Conservation (phyloP, 2,113 vertebrate species). For the Cyanoliseus patagonus region DNA sequence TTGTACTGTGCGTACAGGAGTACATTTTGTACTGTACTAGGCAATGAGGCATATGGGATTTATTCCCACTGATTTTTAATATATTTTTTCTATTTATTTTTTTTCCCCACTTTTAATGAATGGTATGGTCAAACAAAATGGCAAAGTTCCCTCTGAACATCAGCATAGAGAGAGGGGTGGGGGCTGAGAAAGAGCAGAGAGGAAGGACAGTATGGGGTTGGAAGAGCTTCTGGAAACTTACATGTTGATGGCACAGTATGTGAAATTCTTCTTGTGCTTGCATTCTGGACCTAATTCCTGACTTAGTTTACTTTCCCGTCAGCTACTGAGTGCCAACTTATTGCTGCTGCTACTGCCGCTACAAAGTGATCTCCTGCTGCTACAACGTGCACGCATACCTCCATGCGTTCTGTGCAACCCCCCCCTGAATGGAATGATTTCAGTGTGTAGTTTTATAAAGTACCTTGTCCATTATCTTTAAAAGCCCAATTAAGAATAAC, state of each 20-base stretch:
- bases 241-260: conserved; percentile 20
- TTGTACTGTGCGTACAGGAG: not conserved
- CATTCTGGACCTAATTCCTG: conserved; percentile 48
- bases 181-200: conserved; percentile 26
- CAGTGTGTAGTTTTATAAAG: not conserved
- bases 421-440: not conserved
- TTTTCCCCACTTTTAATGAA: not conserved
- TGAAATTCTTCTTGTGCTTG: conserved; percentile 56
- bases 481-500: not conserved
- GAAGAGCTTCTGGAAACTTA: conserved; percentile 57
- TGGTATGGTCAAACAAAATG: not conserved
- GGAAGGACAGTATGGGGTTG: not conserved
- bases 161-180: not conserved
- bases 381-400: rapidly evolving
- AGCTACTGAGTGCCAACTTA: not conserved
- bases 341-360: conserved; percentile 2
- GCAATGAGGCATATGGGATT: not conserved
- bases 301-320: conserved; percentile 52
- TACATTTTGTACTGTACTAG: conserved; percentile 30
- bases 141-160: not conserved
- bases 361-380: not conserved
- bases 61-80: not conserved
- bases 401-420: rapidly evolving
- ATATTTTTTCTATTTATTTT: not conserved
- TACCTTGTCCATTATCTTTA: not conserved